Percentiles rank a stretch among this genome's conserved stretches.
Conservation (phyloP, 2,888 invertebrate genomes). For the Eupithecia vulgata region DNA sequence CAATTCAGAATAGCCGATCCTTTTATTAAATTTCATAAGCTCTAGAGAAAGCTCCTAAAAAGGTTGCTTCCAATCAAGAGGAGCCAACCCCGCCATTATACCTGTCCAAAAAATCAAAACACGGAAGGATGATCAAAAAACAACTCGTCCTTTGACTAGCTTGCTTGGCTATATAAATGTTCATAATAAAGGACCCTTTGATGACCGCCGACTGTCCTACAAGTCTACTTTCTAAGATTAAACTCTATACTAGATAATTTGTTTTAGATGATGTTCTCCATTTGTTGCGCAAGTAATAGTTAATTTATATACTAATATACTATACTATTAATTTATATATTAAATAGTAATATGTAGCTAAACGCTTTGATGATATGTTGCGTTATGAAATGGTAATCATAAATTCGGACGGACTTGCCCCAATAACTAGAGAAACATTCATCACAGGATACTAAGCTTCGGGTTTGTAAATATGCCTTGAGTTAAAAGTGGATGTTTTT, state of each 20-base stretch:
- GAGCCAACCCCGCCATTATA: slow-evolving; percentile 30
- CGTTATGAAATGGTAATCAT: slow-evolving; percentile 36
- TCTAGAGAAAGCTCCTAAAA: slow-evolving; percentile 17
- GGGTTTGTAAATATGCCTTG: not conserved
- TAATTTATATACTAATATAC: no score
- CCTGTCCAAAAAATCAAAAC: slow-evolving; percentile 44
- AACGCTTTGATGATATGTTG: slow-evolving; percentile 27
- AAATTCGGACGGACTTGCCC: slow-evolving; percentile 13
- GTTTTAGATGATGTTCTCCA: slow-evolving; percentile 36
- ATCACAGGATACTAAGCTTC: slow-evolving; percentile 3
- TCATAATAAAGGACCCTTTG: slow-evolving; percentile 52
- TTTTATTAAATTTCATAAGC: not conserved
- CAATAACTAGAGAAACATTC: slow-evolving; percentile 6
- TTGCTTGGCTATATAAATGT: slow-evolving; percentile 46
- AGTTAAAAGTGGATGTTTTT: slow-evolving; percentile 15
- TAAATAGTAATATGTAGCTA: no score
- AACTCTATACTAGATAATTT: slow-evolving; percentile 33
- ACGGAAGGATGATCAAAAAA: slow-evolving; percentile 46
- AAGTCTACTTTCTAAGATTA: slow-evolving; percentile 32
- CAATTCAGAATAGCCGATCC: not conserved
- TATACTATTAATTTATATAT: no score
- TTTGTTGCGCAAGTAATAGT: no score
- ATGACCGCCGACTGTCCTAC: slow-evolving; percentile 47
- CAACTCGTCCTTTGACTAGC: slow-evolving; percentile 45
- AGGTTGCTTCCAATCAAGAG: slow-evolving; percentile 26